Evolutionary conservation across 2,113 vertebrate species (phyloP), one percentile per base, ranked within the genome.

Genomic region (Amazona vittata): DNA sequence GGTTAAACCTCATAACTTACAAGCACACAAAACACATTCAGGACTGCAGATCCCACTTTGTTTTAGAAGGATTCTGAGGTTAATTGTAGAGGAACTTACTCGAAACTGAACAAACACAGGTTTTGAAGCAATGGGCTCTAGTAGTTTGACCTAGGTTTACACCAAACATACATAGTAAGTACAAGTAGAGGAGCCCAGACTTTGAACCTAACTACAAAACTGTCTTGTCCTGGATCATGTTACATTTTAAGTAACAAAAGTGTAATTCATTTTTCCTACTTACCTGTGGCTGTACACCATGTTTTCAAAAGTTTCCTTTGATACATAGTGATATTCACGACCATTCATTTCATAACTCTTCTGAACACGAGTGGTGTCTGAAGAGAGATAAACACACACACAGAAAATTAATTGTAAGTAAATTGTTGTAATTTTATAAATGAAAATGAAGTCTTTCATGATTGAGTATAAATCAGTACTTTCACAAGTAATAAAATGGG

Each of bases 311-410:
- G 98, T 97, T 95, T 99, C 99, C 69, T 98, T 98, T 41, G 98
- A 98, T 91, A 99, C 97, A n/a, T 99, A 99, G 92, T 99, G 98
- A 98, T 99, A 99, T 68, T 99, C 99, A 94, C 98, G 98, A 15
- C 99, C 99, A 18, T 98, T 97, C 81, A 99, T 98, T 98, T 99
- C 99, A 41, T 99, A 99, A 83, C 97, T 99, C 97, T 98, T 99
- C 83, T 98, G 98, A 41, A 98, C 94, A 90, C 99, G 98, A 53
- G 99, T 99, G 16, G 99, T 99, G 83, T 99, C 99, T 99, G 96
- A 83, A 71, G 46, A 46, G 87, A 80, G 74, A 96, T 85, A 55
- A 2, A 78, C 3, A 52, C 31, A 63, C 37, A 79, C 31, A 81
- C 8, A 41, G 15, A 69, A 80, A 6, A 14, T 28, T 28, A 92